Conservation (phyloP, 2,888 invertebrate species). For the Toxonevra muliebris region DNA sequence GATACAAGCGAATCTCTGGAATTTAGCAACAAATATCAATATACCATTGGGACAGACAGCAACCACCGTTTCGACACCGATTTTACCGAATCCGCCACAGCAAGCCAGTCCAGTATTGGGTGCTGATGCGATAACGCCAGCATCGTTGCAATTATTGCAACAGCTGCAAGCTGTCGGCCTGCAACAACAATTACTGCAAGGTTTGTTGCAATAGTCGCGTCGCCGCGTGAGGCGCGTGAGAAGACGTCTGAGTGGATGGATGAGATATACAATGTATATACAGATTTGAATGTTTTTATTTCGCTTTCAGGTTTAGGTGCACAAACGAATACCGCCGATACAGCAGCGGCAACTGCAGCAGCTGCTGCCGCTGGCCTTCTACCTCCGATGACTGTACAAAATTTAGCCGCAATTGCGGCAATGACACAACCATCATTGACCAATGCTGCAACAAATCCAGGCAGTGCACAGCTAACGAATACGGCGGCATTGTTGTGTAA, state of each 20-base stretch:
- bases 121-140: conserved; percentile 68
- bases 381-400: conserved; percentile 89
- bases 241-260: conserved; percentile 29
- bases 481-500: conserved; percentile 65
- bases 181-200: conserved; percentile 73
- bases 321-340: conserved; percentile 57
- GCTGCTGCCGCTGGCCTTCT: conserved; percentile 67
- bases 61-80: conserved; percentile 67
- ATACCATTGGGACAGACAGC: conserved; percentile 67
- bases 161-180: conserved; percentile 74
- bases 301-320: conserved; percentile 53
- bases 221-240: conserved; percentile 24
- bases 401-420: conserved; percentile 85
- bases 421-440: conserved; percentile 67
- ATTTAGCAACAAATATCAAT: conserved; percentile 72
- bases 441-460: conserved; percentile 59
- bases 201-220: conserved; percentile 54
- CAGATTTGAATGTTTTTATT: conserved; percentile 7
- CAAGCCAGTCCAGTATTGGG: conserved; percentile 65
- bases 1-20: conserved; percentile 93
- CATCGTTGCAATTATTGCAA: conserved; percentile 73
- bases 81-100: conserved; percentile 64
- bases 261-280: conserved; percentile 23
- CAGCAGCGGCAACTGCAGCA: conserved; percentile 55
- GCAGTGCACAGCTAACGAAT: conserved; percentile 62